Base-by-base conservation (phyloP, 2,888 invertebrate genomes). In the Lobophora halterata region DNA sequence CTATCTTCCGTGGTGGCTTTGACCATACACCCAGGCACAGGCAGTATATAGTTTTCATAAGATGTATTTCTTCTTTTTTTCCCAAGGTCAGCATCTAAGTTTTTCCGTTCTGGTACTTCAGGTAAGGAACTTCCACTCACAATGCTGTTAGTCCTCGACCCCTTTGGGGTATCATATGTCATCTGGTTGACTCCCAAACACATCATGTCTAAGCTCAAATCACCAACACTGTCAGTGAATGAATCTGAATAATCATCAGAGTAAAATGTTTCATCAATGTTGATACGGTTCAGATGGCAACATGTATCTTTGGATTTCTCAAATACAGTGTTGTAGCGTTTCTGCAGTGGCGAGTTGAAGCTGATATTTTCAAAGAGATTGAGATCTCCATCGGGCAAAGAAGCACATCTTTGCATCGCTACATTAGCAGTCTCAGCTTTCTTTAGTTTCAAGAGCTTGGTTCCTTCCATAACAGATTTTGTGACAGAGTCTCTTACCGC, bases 351-450 rank as follows among this genome's bases (percentile, higher is more conserved):
- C 7, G 92, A 92, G 51, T 90, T 89, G 58, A 92, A 92, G 46
- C 89, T 89, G 45, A 92, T 90, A 24, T 89, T 89, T 55, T 90
- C 90, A 79, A 93, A 93, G 5, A 92, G 76, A 60, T 88, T 85
- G 3, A 89, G 82, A 57, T 90, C 88, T 19, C 79, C 83, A 9
- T 71, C 77, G 5, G 91, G 90, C 86, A 91, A 79, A 0, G 90
- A 90, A 1, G 88, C 81, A 64, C 89, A 89, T 43, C 90, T 76
- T 18, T 83, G 81, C 13, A 69, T 54, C 11, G 65, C 62, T 20
- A 65, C 66, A 13, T 2, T 13, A 6, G 29, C 26, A 20, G 33
- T 51, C 1, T 76, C 79, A 10, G 43, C 13, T 53, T 72, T 85
- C 46, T 68, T 81, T 1, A 65, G 49, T 21, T 68, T 67, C 1